phyloP scores from a whole-genome alignment of 2,797 vertebrate genomes.

The Anguilla marmorata region DNA sequence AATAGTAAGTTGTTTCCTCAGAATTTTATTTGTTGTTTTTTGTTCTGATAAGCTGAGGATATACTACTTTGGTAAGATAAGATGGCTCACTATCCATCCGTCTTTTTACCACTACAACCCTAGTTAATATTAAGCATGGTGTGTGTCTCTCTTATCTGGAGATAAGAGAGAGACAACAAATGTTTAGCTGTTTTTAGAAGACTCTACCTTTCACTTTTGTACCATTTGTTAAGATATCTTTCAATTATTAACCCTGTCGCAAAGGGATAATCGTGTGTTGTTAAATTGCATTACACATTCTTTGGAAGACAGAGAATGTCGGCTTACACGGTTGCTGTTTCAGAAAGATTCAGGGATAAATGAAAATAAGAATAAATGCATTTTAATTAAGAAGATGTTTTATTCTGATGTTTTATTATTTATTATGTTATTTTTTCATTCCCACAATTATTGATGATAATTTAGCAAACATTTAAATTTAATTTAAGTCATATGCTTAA shows the following conservation, averaged over 20 bases:
- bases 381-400: neutral
- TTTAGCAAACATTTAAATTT: neutral
- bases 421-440: neutral
- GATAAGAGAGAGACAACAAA: constrained; percentile 37
- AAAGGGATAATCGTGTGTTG: constrained; percentile 57
- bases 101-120: too few relatives aligned
- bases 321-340: constrained; percentile 64
- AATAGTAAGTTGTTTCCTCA: too few relatives aligned
- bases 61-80: too few relatives aligned
- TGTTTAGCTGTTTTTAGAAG: constrained; percentile 40
- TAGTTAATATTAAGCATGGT: too few relatives aligned
- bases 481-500: neutral
- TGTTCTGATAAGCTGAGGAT: too few relatives aligned
- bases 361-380: neutral
- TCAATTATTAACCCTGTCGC: constrained; percentile 50
- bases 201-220: constrained; percentile 31
- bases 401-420: neutral
- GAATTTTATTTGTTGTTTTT: too few relatives aligned
- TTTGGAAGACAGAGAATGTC: constrained; percentile 68
- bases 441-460: too few relatives aligned
- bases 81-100: too few relatives aligned
- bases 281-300: constrained; percentile 69
- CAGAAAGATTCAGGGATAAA: neutral
- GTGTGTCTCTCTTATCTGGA: neutral
- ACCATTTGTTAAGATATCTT: constrained; percentile 50